Conservation (phyloP, 2,113 vertebrate genomes). For the Phrynocephalus versicolor region DNA sequence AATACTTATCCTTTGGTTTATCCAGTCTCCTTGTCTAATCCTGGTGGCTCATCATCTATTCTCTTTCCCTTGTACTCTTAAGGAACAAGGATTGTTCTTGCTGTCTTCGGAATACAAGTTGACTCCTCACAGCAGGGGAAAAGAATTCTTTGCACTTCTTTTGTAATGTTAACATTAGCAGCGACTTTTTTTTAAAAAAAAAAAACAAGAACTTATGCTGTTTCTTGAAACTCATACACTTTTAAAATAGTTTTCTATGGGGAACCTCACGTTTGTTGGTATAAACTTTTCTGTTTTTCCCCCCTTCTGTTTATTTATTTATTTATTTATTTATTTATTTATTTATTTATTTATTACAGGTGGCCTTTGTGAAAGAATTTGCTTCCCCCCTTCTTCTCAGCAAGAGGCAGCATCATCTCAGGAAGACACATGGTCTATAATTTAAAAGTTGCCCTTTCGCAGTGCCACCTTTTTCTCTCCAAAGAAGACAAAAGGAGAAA, state of each 20-base stretch:
- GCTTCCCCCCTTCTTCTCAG: constrained; percentile 43
- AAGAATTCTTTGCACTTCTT: not conserved
- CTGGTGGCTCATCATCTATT: not conserved
- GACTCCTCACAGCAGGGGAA: not conserved
- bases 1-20: constrained; percentile 39
- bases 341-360: constrained; percentile 63
- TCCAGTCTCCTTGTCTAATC: constrained; percentile 37
- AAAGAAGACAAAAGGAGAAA: not conserved
- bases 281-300: not conserved
- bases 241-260: constrained; percentile 45
- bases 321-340: not conserved
- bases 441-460: constrained; percentile 4
- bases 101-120: not conserved
- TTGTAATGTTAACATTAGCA: not conserved
- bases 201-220: too few relatives aligned
- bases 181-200: constrained; percentile 5
- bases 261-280: constrained; percentile 45
- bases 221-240: not conserved
- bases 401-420: constrained; percentile 45
- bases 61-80: not conserved
- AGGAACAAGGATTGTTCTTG: constrained; percentile 14
- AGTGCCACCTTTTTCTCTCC: not conserved
- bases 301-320: constrained; percentile 36
- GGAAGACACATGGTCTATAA: constrained; percentile 45
- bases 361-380: constrained; percentile 59